Evolutionary conservation across 1,140 invertebrate species (phyloP), one percentile per base, ranked within the genome.

Genomic region (Palaemon carinicauda): DNA sequence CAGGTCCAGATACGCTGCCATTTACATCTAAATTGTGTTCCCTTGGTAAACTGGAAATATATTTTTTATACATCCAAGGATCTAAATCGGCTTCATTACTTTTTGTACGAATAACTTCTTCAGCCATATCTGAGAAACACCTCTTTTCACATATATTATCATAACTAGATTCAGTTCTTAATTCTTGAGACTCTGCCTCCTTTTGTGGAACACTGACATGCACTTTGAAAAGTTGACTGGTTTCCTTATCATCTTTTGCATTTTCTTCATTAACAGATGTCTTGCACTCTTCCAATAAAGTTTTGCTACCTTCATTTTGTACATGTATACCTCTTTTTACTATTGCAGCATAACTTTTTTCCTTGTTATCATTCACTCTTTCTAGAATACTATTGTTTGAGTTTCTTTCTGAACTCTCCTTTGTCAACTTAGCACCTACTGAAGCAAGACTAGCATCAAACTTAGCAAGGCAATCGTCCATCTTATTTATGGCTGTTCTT

Each of bases 381-480:
- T 80, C 77, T 19, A 1, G 15, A 9, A 29, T 29, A 24, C 24
- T 31, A 21, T 54, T 21, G n/a, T 80, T 21, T 19, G 7, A 17
- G 12, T 4, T 21, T 24, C 51, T 71, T 17, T 51, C 52, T 21
- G 50, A 24, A 7, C 56, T 53, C 29, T 82, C 80, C 14, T 53
- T 74, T 52, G 80, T 82, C 19, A 86, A 33, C 15, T 78, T 54
- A 17, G 84, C 84, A 54, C 73, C 56, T 29, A 86, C 77, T 65
- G 77, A 73, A 3, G 84, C 84, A 21, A 86, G 24, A 54, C 60
- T 74, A 12, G 77, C 60, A 41, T 86, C 77, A 14, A 82, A 65
- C 51, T 82, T 82, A n/a, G 80, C 80, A 24, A 82, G 53, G 21
- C 80, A 82, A 12, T 15, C 80, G 54, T 82, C 80, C 80, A 82